Conservation (phyloP, 2,113 vertebrate species). For the Scopus umbretta region DNA sequence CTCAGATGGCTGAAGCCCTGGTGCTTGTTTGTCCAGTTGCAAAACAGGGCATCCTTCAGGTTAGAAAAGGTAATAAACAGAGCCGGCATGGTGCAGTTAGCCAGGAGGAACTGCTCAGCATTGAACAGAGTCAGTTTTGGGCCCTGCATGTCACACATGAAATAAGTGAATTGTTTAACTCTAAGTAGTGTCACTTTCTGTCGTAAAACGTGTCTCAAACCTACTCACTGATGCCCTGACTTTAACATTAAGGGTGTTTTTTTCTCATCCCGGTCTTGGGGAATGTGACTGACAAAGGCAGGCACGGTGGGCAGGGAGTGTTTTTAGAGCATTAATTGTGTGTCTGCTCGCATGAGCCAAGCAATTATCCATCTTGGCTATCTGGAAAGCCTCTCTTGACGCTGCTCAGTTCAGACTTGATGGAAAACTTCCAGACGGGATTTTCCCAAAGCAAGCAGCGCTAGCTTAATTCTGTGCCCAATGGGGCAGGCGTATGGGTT, state of each 20-base stretch:
- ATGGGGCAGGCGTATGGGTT: neutral
- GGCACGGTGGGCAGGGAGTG: rapidly evolving
- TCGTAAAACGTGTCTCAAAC: neutral
- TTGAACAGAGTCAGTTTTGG: neutral
- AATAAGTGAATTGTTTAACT: neutral
- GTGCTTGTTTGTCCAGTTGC: neutral
- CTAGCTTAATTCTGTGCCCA: neutral
- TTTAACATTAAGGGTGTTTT: neutral
- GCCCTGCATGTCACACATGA: neutral
- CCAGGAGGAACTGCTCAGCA: neutral
- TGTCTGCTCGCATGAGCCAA: neutral
- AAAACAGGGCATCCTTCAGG: neutral
- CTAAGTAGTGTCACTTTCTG: neutral
- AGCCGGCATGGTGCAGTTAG: neutral
- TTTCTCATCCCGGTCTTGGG: neutral
- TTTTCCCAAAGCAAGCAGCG: neutral
- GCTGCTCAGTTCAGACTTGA: neutral
- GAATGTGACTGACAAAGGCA: neutral
- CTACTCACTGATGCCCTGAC: neutral
- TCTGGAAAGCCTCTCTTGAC: neutral
- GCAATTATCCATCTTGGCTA: neutral
- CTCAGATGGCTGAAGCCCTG: neutral
- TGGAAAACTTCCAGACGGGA: neutral
- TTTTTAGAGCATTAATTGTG: neutral
- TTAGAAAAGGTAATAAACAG: neutral